phyloP scores from a whole-genome alignment of 2,797 vertebrate species.

The Paedocypris micromegethes region DNA sequence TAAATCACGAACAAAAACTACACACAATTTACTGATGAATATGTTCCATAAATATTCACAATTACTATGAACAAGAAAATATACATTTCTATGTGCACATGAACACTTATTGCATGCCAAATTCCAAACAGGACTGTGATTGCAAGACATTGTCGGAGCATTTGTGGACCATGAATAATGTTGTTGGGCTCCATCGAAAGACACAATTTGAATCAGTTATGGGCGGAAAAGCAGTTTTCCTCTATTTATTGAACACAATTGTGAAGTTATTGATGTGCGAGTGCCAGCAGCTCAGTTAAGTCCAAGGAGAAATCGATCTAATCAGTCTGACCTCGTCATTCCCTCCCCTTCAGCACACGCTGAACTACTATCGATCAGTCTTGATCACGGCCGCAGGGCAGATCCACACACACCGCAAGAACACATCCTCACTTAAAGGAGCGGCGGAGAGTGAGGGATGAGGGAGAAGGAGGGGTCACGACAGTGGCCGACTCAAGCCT shows the following conservation, averaged over 20 bases:
- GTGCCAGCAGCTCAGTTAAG: conserved; percentile 47
- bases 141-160: too few relatives aligned
- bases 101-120: too few relatives aligned
- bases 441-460: conserved; percentile 14
- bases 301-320: conserved; percentile 64
- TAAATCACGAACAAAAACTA: too few relatives aligned
- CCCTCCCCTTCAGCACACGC: conserved; percentile 63
- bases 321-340: conserved; percentile 72
- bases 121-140: too few relatives aligned
- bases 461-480: conserved; percentile 40
- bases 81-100: too few relatives aligned
- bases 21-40: too few relatives aligned
- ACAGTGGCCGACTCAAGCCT: conserved; percentile 50
- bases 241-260: conserved; percentile 29
- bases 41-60: too few relatives aligned
- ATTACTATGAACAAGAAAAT: too few relatives aligned
- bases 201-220: conserved; percentile 13
- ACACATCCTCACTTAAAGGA: conserved; percentile 33
- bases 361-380: conserved; percentile 72
- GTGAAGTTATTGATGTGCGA: conserved; percentile 36
- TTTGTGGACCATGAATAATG: background rate
- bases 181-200: conserved; percentile 1
- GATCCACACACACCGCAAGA: conserved; percentile 29
- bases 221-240: background rate
- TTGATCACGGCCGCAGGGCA: conserved; percentile 69